Evolutionary conservation across 2,113 vertebrate genomes (phyloP).

Genomic region (Dermatemys mawii): DNA sequence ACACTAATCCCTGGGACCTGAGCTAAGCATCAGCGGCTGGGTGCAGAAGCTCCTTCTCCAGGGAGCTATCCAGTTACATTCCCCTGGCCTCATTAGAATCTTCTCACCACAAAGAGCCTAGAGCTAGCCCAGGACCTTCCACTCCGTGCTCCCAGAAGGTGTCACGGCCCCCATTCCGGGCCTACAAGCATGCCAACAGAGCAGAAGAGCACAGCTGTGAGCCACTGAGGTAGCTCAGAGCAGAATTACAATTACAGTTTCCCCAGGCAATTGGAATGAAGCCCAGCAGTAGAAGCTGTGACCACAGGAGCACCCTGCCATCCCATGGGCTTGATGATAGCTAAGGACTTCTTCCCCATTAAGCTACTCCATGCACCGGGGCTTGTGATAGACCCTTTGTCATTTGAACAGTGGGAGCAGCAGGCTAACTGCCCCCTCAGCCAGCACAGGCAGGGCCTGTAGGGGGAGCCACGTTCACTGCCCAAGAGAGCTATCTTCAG

Average conservation of each 20-base stretch:
- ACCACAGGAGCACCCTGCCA: background rate
- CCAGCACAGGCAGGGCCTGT: background rate
- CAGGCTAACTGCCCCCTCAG: background rate
- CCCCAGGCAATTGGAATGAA: background rate
- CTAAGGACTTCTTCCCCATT: background rate
- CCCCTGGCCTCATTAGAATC: background rate
- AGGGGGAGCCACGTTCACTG: background rate
- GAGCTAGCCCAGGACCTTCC: background rate
- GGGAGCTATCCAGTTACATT: background rate
- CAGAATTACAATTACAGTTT: background rate
- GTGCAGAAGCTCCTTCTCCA: no score
- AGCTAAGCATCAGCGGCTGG: background rate
- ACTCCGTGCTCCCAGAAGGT: background rate
- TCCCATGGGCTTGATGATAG: background rate
- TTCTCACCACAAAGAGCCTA: background rate
- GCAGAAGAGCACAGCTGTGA: background rate
- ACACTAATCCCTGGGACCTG: background rate
- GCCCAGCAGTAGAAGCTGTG: background rate
- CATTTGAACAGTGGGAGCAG: background rate
- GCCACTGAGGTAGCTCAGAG: background rate
- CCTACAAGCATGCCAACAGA: background rate
- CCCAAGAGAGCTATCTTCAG: background rate
- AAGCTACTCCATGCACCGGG: background rate
- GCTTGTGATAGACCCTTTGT: background rate
- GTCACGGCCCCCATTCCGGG: no score